Base-by-base conservation (phyloP, 1,140 invertebrate species). In the Bombus pascuorum region DNA sequence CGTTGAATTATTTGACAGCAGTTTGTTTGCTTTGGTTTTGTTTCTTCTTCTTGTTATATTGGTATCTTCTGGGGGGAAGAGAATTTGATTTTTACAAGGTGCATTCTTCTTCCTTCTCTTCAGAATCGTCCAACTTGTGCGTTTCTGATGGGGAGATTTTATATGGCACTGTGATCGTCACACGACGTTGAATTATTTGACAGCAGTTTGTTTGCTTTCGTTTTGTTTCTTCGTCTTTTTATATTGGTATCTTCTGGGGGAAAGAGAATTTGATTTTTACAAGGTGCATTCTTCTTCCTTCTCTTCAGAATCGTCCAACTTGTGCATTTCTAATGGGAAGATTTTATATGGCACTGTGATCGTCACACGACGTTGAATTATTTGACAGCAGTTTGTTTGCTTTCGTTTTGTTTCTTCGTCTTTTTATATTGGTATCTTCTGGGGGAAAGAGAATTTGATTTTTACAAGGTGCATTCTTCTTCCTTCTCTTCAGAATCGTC, bases 401-500 rank as follows among this genome's bases (percentile, higher is more conserved):
- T n/a, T n/a, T 5, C 1, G 0, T 62, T 62, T 62, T 62, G 59
- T 62, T 62, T n/a, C 25, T 62, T 0, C 12, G 28, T n/a, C 2
- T 28, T 5, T n/a, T 62, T 13, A 10, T n/a, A 13, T 12, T 1
- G 15, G 1, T 18, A 18, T 47, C 0, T 18, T 18, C 4, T 18
- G 15, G 15, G 1, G 15, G 0, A 18, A 47, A 18, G 15, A 47
- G 18, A 8, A 53, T 8, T 53, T 53, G 5, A 53, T 22, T 22
- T 8, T 2, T 22, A 53, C 47, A 8, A 53, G 1, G 0, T 18
- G 47, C 0, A 53, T 53, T 22, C 0, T 53, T 53, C 18, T 53
- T 2, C 5, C 0, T 0, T 53, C 18, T 53, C 47, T 22, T 18
- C 15, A 0, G 15, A 47, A 47, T 47, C 47, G 47, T 18, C 0